Conservation (phyloP, 1,140 invertebrate genomes). For the Mizuhopecten yessoensis region DNA sequence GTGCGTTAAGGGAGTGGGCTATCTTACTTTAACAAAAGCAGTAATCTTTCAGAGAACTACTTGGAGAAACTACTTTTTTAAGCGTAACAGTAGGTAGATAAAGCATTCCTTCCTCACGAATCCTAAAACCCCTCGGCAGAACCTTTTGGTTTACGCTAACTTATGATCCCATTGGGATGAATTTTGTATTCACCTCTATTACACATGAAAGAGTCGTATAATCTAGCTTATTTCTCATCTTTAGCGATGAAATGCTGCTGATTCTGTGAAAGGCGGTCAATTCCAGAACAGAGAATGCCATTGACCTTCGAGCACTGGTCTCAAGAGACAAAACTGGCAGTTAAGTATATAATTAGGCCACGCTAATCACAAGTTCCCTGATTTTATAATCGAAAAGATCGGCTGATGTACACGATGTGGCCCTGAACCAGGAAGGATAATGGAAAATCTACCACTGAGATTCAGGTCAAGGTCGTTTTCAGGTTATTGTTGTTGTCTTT, state of each 20-base stretch:
- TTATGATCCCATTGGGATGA: too few species aligned
- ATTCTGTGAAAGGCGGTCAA: background rate
- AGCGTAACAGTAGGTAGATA: too few species aligned
- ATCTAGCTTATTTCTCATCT: background rate
- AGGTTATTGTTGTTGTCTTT: too few species aligned
- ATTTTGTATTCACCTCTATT: background rate
- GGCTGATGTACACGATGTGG: background rate
- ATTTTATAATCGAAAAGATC: background rate
- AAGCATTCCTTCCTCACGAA: too few species aligned
- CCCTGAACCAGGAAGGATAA: background rate
- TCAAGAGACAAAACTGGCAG: background rate
- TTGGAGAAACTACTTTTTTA: too few species aligned
- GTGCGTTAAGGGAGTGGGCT: too few species aligned
- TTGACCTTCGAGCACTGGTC: background rate
- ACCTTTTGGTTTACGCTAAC: too few species aligned
- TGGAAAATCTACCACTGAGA: background rate
- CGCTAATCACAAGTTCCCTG: background rate
- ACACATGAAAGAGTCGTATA: background rate
- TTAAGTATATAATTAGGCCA: background rate
- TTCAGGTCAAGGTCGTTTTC: background rate
- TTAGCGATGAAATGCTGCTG: background rate
- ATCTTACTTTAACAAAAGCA: too few species aligned
- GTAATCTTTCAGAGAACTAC: too few species aligned
- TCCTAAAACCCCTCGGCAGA: too few species aligned
- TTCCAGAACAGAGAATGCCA: background rate